These are phyloP conservation scores for Delichon dasypus DNA, from an alignment of 2,797 vertebrate species.

Conservation along the genomic window DNA sequence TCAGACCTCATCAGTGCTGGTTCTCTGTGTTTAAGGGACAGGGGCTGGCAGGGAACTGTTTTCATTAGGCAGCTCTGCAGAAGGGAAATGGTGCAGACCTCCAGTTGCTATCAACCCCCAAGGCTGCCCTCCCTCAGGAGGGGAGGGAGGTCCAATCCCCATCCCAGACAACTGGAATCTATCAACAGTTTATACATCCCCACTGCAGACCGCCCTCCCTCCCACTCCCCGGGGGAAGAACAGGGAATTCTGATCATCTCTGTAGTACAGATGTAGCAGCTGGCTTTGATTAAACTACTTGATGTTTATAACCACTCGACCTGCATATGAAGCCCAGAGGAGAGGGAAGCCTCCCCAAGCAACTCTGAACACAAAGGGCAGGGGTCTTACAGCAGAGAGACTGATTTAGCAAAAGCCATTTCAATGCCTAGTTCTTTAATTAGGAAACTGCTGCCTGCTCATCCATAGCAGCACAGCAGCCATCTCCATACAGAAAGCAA, in stretches of 20 bases:
- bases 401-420: not conserved
- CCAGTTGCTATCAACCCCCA: conserved; percentile 19
- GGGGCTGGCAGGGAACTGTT: conserved; percentile 16
- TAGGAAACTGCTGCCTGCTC: conserved; percentile 34
- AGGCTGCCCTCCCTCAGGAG: conserved; percentile 10
- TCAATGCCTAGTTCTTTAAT: conserved; percentile 15
- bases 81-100: conserved; percentile 36
- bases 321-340: not conserved
- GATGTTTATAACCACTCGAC: conserved; percentile 7
- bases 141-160: conserved; percentile 19
- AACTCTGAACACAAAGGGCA: not conserved
- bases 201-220: conserved; percentile 73
- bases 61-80: conserved; percentile 25
- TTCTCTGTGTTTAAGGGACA: not conserved
- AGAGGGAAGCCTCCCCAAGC: not conserved
- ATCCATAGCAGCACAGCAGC: conserved; percentile 24
- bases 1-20: not conserved
- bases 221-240: conserved; percentile 50
- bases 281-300: conserved; percentile 64
- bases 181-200: conserved; percentile 76
- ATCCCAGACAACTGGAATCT: conserved; percentile 80
- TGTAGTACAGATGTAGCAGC: conserved; percentile 76
- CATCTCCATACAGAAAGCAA: conserved; percentile 12
- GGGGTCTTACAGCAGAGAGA: not conserved
- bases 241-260: conserved; percentile 64